Evolutionary conservation across 2,113 vertebrate species (phyloP).

Genomic region (Cavia aperea): DNA sequence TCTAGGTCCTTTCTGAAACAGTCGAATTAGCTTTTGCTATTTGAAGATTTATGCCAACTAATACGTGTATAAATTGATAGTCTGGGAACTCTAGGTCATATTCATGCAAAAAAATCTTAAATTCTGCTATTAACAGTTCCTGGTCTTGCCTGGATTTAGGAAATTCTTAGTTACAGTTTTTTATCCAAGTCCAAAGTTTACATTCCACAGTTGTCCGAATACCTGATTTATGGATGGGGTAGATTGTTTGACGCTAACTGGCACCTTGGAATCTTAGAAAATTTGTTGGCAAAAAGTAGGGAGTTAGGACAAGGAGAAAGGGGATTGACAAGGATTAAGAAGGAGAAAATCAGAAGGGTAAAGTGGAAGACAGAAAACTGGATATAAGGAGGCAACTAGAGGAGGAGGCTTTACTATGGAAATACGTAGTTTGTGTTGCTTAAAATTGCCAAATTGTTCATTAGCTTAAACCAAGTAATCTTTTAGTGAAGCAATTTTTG

Average conservation of each 20-base stretch:
- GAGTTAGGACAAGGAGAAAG: background rate
- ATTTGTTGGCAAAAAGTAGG: background rate
- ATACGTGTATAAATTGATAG: background rate
- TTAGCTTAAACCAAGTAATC: constrained; percentile 8
- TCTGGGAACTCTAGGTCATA: background rate
- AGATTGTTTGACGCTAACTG: background rate
- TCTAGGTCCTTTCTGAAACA: background rate
- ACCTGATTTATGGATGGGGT: background rate
- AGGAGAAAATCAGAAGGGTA: background rate
- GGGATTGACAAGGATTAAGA: background rate
- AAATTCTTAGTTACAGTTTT: background rate
- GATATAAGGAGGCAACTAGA: background rate
- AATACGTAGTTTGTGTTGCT: background rate
- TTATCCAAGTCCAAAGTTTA: constrained; percentile 9
- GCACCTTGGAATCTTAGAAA: background rate
- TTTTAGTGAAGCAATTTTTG: constrained; percentile 9
- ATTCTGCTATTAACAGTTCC: constrained; percentile 11
- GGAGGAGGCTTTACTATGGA: background rate
- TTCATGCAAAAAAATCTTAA: constrained; percentile 27
- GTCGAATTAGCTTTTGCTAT: constrained; percentile 18
- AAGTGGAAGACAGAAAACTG: background rate
- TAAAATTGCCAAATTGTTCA: constrained; percentile 18
- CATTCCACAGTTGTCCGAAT: constrained; percentile 20
- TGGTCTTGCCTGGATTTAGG: constrained; percentile 5
- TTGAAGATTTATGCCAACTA: background rate